Percentiles rank a stretch among this genome's conserved stretches.
These are phyloP conservation scores for Arion vulgaris DNA, from an alignment of 1,140 invertebrate species.

Conservation along the genomic window DNA sequence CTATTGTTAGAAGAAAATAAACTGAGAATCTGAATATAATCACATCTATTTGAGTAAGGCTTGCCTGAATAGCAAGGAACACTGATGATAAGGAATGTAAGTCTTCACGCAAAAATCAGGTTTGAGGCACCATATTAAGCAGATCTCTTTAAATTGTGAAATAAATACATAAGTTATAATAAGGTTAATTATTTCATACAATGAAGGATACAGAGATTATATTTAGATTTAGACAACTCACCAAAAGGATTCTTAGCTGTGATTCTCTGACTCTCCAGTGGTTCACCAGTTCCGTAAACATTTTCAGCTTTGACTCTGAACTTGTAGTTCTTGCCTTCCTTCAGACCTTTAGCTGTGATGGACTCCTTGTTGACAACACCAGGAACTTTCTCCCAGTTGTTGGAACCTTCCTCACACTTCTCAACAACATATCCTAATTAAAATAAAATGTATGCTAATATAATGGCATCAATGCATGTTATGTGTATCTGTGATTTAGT, in stretches of 20 bases:
- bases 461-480: no score
- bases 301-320: slow-evolving; percentile 98
- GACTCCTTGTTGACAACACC: slow-evolving; percentile 91
- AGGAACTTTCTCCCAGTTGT: slow-evolving; percentile 89
- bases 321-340: slow-evolving; percentile 94
- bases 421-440: slow-evolving; percentile 88
- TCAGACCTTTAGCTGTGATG: slow-evolving; percentile 91
- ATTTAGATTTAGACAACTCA: slow-evolving; percentile 74
- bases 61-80: no score
- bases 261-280: slow-evolving; percentile 89
- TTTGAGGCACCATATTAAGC: no score
- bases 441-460: not conserved
- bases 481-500: no score
- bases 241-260: slow-evolving; percentile 96
- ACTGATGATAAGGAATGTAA: no score
- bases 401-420: slow-evolving; percentile 87
- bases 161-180: no score
- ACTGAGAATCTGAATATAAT: no score
- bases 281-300: slow-evolving; percentile 94
- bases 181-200: no score
- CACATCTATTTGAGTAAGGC: no score
- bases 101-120: no score
- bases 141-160: no score
- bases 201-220: not conserved
- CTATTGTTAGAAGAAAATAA: no score